phyloP scores from a whole-genome alignment of 2,888 invertebrate species.

The Drosophila macrothrix region DNA sequence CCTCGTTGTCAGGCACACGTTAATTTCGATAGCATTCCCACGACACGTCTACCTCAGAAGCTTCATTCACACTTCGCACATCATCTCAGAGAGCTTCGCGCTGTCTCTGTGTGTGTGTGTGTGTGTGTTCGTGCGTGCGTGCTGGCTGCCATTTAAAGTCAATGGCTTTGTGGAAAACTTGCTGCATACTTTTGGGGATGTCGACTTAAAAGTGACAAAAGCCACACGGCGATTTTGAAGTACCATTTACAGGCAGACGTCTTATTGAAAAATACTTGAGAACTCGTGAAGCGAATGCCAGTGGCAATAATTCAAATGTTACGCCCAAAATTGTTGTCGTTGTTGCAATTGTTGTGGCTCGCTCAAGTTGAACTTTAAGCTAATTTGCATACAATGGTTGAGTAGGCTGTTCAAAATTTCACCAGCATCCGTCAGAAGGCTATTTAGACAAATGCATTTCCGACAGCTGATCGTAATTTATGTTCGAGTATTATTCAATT shows the following conservation, averaged over 20 bases:
- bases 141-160: constrained; percentile 38
- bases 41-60: constrained; percentile 43
- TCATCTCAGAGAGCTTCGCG: constrained; percentile 28
- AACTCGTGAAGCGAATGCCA: constrained; percentile 2
- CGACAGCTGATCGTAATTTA: constrained; percentile 59
- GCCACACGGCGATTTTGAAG: constrained; percentile 24
- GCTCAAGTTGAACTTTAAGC: constrained; percentile 20
- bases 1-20: constrained; percentile 64
- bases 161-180: constrained; percentile 34
- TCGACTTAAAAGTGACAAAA: constrained; percentile 31
- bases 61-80: constrained; percentile 35
- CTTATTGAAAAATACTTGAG: constrained; percentile 56
- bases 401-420: constrained; percentile 8
- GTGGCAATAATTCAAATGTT: constrained; percentile 32
- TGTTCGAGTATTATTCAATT: constrained; percentile 33
- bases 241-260: constrained; percentile 18
- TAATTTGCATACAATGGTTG: constrained; percentile 64
- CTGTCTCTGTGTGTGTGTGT: not conserved
- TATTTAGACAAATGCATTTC: constrained; percentile 22
- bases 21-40: constrained; percentile 64
- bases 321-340: constrained; percentile 21
- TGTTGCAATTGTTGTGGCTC: constrained; percentile 24
- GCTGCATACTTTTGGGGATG: constrained; percentile 45
- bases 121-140: not conserved
- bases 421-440: constrained; percentile 28